These are phyloP conservation scores for Keiferia lycopersicella DNA, from an alignment of 2,888 invertebrate genomes.

Conservation along the genomic window DNA sequence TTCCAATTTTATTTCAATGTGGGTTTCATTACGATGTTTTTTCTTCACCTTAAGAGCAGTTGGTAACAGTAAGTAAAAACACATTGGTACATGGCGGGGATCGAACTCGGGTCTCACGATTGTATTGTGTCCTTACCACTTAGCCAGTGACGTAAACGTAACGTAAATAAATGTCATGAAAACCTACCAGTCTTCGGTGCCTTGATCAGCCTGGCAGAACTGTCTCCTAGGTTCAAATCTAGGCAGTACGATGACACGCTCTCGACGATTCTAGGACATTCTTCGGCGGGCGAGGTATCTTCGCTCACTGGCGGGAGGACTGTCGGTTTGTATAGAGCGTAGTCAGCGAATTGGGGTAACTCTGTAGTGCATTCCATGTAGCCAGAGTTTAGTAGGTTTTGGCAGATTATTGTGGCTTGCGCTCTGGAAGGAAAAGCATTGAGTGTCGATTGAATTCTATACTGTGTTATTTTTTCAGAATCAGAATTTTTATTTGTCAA, in stretches of 20 bases:
- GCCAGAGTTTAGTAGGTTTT: constrained; percentile 88
- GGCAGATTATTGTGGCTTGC: constrained; percentile 89
- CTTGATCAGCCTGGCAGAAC: constrained; percentile 70
- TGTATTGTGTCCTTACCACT: too few relatives aligned
- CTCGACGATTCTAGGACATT: constrained; percentile 62
- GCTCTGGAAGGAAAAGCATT: constrained; percentile 65
- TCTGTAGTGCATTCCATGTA: constrained; percentile 86
- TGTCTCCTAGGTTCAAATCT: constrained; percentile 70
- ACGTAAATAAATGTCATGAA: not conserved
- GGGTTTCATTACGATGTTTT: too few relatives aligned
- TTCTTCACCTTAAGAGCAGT: too few relatives aligned
- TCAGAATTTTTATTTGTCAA: too few relatives aligned
- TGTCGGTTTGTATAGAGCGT: constrained; percentile 80
- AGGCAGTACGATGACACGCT: constrained; percentile 80
- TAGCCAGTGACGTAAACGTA: too few relatives aligned
- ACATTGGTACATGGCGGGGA: too few relatives aligned
- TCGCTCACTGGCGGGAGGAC: constrained; percentile 42
- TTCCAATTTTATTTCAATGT: too few relatives aligned
- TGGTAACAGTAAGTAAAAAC: too few relatives aligned
- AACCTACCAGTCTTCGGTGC: constrained; percentile 66
- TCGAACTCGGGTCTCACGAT: too few relatives aligned
- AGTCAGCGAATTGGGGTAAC: constrained; percentile 81
- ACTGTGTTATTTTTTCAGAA: too few relatives aligned
- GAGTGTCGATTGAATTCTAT: too few relatives aligned
- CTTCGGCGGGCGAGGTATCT: constrained; percentile 47